Evolutionary conservation across 2,113 vertebrate genomes (phyloP), one percentile per base, ranked within the genome.

Genomic region (Rousettus leschenaultii): DNA sequence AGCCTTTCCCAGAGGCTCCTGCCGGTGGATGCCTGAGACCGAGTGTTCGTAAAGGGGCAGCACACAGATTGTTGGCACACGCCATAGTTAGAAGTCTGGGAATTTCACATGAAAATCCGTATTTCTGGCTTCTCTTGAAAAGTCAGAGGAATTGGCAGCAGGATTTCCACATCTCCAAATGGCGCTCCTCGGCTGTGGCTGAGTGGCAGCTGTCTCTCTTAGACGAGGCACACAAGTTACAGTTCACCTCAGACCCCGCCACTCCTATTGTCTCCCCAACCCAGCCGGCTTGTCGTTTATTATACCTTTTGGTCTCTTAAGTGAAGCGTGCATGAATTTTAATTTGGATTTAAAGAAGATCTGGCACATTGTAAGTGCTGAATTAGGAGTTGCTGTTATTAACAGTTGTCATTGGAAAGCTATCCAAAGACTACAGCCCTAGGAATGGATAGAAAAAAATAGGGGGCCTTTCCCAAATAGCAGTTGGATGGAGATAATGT

Each of bases 311-410:
- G 24, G 15, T 78, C 40, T 84, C 93, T 21, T 45, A 65, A 88
- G 51, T 75, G 5, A 74, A 79, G n/a, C 35, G 90, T 59, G 75
- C 63, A 65, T 0, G 57, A 94, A 78, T 90, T 90, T 96, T 57
- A 75, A 90, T 85, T 74, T 43, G 7, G 43, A 92, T 89, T 96
- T 94, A 82, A 89, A 95, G 59, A 75, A 40, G n/a, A 35, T 55
- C 16, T 55, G 88, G 59, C 61, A 85, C 21, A 11, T n/a, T 66
- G 11, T 59, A 94, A 87, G 28, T 53, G 28, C 87, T n/a, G 43
- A 87, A 80, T 88, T 88, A 90, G 89, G 26, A 66, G 68, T 51
- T 65, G 51, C 51, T 89, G 78, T 89, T 93, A 73, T 89, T 94
- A 74, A 70, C 45, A 80, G 43, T 55, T 92, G 61, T 80, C 63